phyloP scores from a whole-genome alignment of 2,113 vertebrate species.

The Gulo gulo region DNA sequence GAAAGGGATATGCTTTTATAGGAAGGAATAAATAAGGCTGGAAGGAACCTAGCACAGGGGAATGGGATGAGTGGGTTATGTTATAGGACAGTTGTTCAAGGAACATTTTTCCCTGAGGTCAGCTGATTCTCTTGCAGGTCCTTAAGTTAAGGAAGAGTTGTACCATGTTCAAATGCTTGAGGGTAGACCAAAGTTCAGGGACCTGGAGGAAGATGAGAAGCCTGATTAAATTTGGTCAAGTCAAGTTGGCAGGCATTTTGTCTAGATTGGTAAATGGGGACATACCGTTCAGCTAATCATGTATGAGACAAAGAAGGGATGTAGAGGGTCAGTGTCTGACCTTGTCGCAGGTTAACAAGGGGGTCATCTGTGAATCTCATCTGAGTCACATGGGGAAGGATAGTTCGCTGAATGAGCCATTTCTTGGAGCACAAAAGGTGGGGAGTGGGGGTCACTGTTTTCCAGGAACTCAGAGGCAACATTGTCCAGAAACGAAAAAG shows the following conservation, averaged over 20 bases:
- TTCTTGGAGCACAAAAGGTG: not conserved
- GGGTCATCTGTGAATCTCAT: not conserved
- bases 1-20: not conserved
- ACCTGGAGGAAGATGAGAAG: not conserved
- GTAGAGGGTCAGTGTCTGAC: not conserved
- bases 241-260: not conserved
- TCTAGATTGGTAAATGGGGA: not conserved
- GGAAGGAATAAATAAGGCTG: not conserved
- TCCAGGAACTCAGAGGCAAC: not conserved
- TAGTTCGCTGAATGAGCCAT: not conserved
- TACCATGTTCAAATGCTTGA: not conserved
- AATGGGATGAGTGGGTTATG: not conserved
- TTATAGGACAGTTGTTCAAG: not conserved
- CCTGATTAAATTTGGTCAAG: not conserved
- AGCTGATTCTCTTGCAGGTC: not conserved
- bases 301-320: not conserved
- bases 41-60: not conserved
- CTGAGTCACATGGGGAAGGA: not conserved
- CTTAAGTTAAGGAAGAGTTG: not conserved
- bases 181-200: not conserved
- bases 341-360: not conserved
- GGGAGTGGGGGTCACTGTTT: not conserved
- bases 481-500: not conserved
- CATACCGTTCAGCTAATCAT: not conserved
- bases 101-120: not conserved